Evolutionary conservation across 2,888 invertebrate genomes (phyloP).

Genomic region (Pachliopta kotzebuea): DNA sequence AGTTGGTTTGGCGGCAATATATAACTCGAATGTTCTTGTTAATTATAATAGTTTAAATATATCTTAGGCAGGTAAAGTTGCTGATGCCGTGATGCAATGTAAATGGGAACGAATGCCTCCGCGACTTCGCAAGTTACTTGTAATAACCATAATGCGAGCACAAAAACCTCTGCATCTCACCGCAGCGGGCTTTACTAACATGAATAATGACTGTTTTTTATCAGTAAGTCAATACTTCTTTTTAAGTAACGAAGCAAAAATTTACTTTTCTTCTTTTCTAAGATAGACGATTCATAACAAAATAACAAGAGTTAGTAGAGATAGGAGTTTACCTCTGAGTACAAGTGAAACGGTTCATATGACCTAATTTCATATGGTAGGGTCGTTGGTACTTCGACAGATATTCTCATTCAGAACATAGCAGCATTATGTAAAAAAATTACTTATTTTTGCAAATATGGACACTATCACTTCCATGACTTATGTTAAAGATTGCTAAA

Average conservation of each 20-base stretch:
- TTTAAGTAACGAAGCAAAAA: not conserved
- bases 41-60: not conserved
- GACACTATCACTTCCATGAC: too few species aligned
- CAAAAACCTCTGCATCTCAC: conserved; percentile 66
- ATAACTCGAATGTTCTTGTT: not conserved
- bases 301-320: too few species aligned
- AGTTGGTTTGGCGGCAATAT: too few species aligned
- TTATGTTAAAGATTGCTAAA: too few species aligned
- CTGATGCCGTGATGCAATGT: conserved; percentile 62
- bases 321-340: too few species aligned
- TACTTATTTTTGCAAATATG: too few species aligned
- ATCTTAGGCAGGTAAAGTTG: conserved; percentile 55
- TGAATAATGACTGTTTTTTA: conserved; percentile 71
- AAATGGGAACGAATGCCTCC: conserved; percentile 66
- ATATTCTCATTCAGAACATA: too few species aligned
- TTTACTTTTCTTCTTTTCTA: not conserved
- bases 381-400: too few species aligned
- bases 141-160: conserved; percentile 65
- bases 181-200: conserved; percentile 70
- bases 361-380: too few species aligned
- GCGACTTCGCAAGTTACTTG: conserved; percentile 49
- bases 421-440: too few species aligned
- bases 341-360: too few species aligned
- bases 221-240: conserved; percentile 43
- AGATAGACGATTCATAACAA: too few species aligned